Conservation (phyloP, 2,113 vertebrate genomes). For the Spermophilus dauricus region DNA sequence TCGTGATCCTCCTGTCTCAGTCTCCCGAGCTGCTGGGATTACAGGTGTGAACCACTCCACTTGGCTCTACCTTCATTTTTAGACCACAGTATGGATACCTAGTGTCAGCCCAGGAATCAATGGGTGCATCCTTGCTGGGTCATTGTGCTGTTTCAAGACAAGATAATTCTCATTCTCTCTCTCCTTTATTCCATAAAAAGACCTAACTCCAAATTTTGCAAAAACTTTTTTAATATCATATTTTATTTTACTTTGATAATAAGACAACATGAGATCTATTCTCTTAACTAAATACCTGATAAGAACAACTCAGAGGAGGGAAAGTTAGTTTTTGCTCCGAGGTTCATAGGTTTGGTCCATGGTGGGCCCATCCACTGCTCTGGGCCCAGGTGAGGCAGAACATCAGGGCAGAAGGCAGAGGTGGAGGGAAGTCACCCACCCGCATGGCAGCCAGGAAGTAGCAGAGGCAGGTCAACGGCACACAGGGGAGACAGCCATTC, state of each 20-base stretch:
- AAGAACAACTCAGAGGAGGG: too few relatives aligned
- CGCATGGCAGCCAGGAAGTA: too few relatives aligned
- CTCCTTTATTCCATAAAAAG: background rate
- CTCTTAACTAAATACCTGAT: background rate
- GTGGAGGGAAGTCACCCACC: too few relatives aligned
- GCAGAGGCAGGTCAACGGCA: too few relatives aligned
- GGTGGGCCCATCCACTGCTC: too few relatives aligned
- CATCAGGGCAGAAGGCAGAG: too few relatives aligned
- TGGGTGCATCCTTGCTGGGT: background rate
- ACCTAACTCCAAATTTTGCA: background rate
- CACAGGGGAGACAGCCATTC: too few relatives aligned
- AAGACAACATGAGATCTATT: background rate
- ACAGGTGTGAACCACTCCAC: fast-evolving
- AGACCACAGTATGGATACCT: background rate
- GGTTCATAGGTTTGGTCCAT: too few relatives aligned
- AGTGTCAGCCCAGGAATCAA: background rate
- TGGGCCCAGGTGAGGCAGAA: too few relatives aligned
- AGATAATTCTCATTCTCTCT: background rate
- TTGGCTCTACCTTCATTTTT: background rate
- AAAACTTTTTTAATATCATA: background rate
- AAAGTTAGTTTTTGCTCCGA: too few relatives aligned
- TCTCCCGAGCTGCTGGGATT: too few relatives aligned
- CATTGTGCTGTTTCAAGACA: background rate
- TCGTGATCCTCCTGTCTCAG: too few relatives aligned
- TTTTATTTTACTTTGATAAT: background rate